Percentiles rank a stretch among this genome's conserved stretches.
Evolutionary conservation across 2,888 invertebrate genomes (phyloP).

Genomic region (Hemicrepidius hirtus): DNA sequence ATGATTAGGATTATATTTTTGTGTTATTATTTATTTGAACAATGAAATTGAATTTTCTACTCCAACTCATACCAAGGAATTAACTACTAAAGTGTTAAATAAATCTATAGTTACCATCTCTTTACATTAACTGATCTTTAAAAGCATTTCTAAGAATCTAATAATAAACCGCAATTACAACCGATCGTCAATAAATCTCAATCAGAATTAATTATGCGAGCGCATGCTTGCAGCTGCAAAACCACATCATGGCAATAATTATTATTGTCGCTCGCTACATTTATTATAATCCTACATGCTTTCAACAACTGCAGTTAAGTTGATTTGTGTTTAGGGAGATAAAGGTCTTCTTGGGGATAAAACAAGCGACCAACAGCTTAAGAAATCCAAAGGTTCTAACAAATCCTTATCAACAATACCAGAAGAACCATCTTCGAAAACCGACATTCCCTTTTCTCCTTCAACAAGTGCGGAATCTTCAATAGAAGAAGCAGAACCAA

Average conservation of each 20-base stretch:
- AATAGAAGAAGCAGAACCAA: background rate
- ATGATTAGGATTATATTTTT: no score
- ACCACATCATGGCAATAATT: background rate
- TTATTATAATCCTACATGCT: no score
- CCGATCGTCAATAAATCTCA: conserved; percentile 14
- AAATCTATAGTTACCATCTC: no score
- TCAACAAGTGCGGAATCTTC: background rate
- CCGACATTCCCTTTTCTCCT: background rate
- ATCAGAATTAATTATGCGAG: conserved; percentile 13
- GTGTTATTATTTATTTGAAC: no score
- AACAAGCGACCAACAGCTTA: background rate
- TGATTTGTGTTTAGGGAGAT: no score
- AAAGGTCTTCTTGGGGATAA: background rate
- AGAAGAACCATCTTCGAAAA: conserved; percentile 32
- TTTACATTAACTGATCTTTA: no score
- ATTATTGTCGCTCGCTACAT: background rate
- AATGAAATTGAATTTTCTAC: no score
- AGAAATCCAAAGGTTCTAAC: background rate
- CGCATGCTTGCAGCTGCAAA: conserved; percentile 18
- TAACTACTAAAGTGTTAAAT: no score
- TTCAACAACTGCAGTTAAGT: no score
- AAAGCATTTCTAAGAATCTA: background rate
- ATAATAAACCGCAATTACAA: background rate
- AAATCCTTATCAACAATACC: conserved; percentile 38
- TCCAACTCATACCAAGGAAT: no score